Evolutionary conservation across 2,113 vertebrate genomes (phyloP).

Genomic region (Oreochromis tanganicae): DNA sequence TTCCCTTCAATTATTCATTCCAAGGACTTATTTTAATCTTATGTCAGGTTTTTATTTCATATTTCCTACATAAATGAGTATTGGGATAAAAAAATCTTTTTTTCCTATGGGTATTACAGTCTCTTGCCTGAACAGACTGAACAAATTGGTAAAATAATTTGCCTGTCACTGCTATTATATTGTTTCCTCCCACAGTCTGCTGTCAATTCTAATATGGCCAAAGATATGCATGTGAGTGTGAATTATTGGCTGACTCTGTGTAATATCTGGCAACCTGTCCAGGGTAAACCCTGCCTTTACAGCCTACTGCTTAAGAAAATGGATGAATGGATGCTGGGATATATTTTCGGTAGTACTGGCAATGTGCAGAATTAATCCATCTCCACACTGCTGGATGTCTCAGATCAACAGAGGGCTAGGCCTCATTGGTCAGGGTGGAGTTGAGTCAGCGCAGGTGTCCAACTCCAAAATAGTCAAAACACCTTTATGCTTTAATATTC

Average conservation of each 20-base stretch:
- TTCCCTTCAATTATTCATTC: not conserved
- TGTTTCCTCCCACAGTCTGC: not conserved
- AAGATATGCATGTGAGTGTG: not conserved
- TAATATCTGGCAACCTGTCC: not conserved
- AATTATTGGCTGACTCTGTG: not conserved
- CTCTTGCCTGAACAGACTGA: not conserved
- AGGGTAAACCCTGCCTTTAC: not conserved
- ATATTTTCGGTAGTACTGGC: not conserved
- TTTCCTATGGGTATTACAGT: not conserved
- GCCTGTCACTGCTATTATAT: not conserved
- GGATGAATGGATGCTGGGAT: not conserved
- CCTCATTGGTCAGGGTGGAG: not conserved
- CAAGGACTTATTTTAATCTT: not conserved
- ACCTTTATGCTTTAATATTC: not conserved
- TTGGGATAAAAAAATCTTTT: rapidly evolving
- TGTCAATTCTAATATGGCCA: not conserved
- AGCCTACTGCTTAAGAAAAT: not conserved
- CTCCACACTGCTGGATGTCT: not conserved
- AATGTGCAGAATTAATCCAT: not conserved
- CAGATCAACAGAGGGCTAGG: not conserved
- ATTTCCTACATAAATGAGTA: not conserved
- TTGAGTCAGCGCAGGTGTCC: not conserved
- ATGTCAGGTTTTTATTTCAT: not conserved
- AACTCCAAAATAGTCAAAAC: not conserved
- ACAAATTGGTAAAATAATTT: not conserved